Base-by-base conservation (phyloP, 2,113 vertebrate genomes). In the Thalassoma bifasciatum region DNA sequence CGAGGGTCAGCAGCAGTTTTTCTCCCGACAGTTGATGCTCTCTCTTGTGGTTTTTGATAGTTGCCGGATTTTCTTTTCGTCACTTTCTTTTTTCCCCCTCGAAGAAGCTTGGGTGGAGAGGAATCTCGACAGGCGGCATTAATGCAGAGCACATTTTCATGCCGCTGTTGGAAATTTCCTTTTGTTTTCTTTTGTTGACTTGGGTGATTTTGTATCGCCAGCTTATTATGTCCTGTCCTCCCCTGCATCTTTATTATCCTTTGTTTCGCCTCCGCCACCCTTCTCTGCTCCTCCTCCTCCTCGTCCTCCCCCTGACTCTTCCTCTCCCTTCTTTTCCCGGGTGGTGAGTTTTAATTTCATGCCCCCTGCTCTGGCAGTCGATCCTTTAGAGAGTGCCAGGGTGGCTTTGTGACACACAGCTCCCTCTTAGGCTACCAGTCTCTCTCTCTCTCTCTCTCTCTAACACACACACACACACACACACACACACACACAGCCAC, bases 331-430 rank as follows among this genome's bases (percentile, higher is more conserved):
- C 69, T 59, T 74, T 66, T 82, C 75, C 63, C 83, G 60, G 77
- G 78, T 81, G 72, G 70, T 79, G 84, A 86, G 67, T 88, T 92
- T 92, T 94, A 92, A 93, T 94, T 93, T 93, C 91, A 93, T 93
- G 93, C 90, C 91, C 92, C 83, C 85, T 91, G 91, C 87, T 90
- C 88, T 92, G 88, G 88, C 90, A 92, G 82, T 90, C 65, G 85
- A 69, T 88, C 81, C 72, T 83, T 72, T 51, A 67, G 72, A 57
- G 69, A 79, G 86, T 89, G 89, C 88, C 88, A 93, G 81, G 75
- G 83, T 79, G 76, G 70, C 82, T 87, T 87, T 86, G 77, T 72
- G 85, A 90, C 75, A 91, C 88, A 75, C 88, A 68, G 73, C 68
- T 77, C 86, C 78, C 76, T 76, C 3, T 0, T 69, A 75, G 71